Percentiles rank a stretch among this genome's conserved stretches.
Evolutionary conservation across 2,797 vertebrate genomes (phyloP).

Genomic region (Gouania willdenowi): DNA sequence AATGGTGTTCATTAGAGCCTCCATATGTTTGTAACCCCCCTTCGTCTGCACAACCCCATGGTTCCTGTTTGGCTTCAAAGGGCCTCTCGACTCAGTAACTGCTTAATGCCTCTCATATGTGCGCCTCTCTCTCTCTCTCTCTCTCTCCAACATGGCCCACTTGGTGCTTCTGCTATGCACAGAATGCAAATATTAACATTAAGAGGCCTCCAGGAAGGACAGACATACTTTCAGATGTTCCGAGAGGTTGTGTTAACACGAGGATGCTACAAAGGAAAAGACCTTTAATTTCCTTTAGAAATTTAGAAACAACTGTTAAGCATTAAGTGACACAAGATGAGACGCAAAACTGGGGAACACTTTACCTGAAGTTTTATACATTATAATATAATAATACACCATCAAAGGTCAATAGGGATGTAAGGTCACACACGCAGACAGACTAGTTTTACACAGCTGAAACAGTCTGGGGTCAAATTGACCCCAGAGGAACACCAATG

Average conservation of each 20-base stretch:
- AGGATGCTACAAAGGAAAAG: constrained; percentile 22
- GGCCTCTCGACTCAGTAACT: constrained; percentile 39
- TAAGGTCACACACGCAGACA: too few relatives aligned
- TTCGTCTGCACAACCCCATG: constrained; percentile 16
- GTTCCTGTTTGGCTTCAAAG: constrained; percentile 62
- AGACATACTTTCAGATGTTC: constrained; percentile 27
- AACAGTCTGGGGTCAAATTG: too few relatives aligned
- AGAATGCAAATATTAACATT: constrained; percentile 72
- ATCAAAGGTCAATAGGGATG: too few relatives aligned
- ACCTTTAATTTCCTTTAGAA: too few relatives aligned
- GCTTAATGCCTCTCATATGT: constrained; percentile 71
- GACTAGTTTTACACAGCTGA: too few relatives aligned
- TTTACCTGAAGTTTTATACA: too few relatives aligned
- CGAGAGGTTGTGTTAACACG: constrained; percentile 4
- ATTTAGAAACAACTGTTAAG: too few relatives aligned
- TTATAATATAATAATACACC: too few relatives aligned
- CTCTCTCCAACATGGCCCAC: constrained; percentile 26
- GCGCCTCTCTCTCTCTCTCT: constrained; percentile 18
- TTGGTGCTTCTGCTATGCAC: constrained; percentile 47
- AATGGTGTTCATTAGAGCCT: constrained; percentile 57
- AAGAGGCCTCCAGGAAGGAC: constrained; percentile 41
- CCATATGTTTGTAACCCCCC: constrained; percentile 40
- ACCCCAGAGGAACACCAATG: too few relatives aligned
- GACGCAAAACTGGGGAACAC: too few relatives aligned
- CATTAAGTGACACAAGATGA: not conserved